Base-by-base conservation (phyloP, 2,797 vertebrate species). In the Poecilia gillii region DNA sequence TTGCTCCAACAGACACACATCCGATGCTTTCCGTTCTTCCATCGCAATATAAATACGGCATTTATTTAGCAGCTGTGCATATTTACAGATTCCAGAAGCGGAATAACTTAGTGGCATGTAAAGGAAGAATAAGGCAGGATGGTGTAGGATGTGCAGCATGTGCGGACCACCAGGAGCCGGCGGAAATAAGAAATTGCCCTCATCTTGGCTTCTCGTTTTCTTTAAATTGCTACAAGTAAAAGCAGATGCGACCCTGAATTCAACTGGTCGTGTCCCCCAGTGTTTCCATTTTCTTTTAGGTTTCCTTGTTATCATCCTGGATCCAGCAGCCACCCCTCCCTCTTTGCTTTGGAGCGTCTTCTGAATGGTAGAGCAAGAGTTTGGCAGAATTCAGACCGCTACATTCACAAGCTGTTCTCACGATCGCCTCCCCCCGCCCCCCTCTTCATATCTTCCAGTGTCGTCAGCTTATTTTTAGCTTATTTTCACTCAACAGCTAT, bases 191-290 rank as follows among this genome's bases (percentile, higher is more conserved):
- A 90, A 93, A 93, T 92, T 88, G 87, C 79, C 76, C 78, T 91
- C 85, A 91, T 95, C 93, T 93, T 82, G 87, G 85, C 73, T 75
- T 84, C 93, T 93, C 94, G 87, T 91, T 92, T 89, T 85, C 86
- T 87, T 84, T 76, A 93, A 93, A 95, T 92, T 91, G 86, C 81
- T 89, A 84, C 90, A 73, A 89, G 85, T 92, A 86, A 90, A 90
- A 90, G 84, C 88, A 93, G 88, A 91, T 89, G 90, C 6, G 87
- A 85, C 84, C 85, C 77, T 66, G 79, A 77, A 83, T 90, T 90
- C 85, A 81, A 86, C 76, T 51, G 79, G 77, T 82, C 47, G 59
- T 81, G 80, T 82, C 76, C 79, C 64, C 62, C 83, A 83, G 79
- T 88, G 80, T 87, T 88, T 92, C 86, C 83, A 77, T 90, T 43